Conservation (phyloP, 2,113 vertebrate genomes). For the Dascyllus trimaculatus region DNA sequence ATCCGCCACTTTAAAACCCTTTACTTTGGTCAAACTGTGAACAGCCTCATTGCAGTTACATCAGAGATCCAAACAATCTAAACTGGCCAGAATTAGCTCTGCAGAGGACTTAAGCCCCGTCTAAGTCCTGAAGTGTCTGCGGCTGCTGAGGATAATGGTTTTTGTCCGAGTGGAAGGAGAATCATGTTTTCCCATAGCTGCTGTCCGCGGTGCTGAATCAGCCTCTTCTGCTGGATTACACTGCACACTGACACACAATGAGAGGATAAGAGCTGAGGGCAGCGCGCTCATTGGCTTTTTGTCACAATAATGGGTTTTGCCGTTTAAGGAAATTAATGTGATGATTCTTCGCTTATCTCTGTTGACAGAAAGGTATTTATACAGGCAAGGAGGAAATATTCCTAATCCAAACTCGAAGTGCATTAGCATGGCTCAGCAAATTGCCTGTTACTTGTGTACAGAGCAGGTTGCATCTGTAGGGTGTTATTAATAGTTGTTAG, state of each 20-base stretch:
- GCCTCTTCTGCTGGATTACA: constrained; percentile 34
- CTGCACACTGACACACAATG: constrained; percentile 27
- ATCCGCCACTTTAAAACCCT: too few relatives aligned
- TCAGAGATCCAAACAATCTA: too few relatives aligned
- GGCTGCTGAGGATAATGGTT: constrained; percentile 7
- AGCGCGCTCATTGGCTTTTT: constrained; percentile 9
- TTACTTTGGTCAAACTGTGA: too few relatives aligned
- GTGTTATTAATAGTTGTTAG: not conserved
- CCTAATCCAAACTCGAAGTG: not conserved
- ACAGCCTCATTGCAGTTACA: too few relatives aligned
- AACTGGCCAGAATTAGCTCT: too few relatives aligned
- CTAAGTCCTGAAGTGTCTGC: not conserved
- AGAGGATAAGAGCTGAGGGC: constrained; percentile 26
- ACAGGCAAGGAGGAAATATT: constrained; percentile 20
- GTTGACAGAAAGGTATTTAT: constrained; percentile 43
- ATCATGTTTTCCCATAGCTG: not conserved
- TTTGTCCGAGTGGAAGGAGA: not conserved
- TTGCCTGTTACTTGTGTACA: not conserved
- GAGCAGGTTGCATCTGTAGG: too few relatives aligned
- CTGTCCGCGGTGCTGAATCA: constrained; percentile 69
- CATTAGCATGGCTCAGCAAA: not conserved
- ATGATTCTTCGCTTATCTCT: constrained; percentile 38
- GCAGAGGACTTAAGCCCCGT: not conserved
- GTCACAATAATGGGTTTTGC: constrained; percentile 31
- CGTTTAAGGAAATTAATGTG: constrained; percentile 34